Base-by-base conservation (phyloP, 1,140 invertebrate genomes). In the Diachasmimorpha longicaudata region DNA sequence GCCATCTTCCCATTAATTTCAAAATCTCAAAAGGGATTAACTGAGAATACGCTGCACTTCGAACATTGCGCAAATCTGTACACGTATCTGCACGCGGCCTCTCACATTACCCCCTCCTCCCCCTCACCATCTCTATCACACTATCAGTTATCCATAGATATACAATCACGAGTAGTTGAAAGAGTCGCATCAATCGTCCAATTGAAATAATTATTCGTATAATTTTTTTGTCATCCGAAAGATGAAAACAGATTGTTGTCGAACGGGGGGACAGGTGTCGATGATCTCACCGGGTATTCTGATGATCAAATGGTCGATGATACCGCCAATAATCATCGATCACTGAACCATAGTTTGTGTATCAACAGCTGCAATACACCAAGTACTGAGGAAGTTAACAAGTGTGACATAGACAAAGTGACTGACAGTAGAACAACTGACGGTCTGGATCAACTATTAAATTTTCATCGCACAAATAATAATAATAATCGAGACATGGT, bases 401-500 rank as follows among this genome's bases (percentile, higher is more conserved):
- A 63, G 58, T 31, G 58, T 63, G 58, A 63, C 1, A 23, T 63
- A 63, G 13, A 14, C 11, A 63, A 63, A 25, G 58, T 25, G 11
- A 63, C 19, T 25, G 58, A 63, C 21, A 63, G 19, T 63, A 9
- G 23, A 13, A 3, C 23, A 3, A 25, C 23, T 31, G 58, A 25
- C 23, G 23, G 58, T 13, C 14, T 63, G 14, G 58, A 63, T 63
- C 21, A 63, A 63, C 58, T 63, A 0, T 63, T 63, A 11, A 63
- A 63, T 52, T 52, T 16, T 63, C 58, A 31, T 63, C 19, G 23
- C 58, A 63, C 23, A 63, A 68, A 16, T 36, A 39, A 37, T 19
- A 39, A 68, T 16, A 68, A 68, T 68, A 39, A 68, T 52, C 58
- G 70, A 70, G 84, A 88, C 31, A 87, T 88, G 86, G 86, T 88